These are phyloP conservation scores for Melanostoma mellinum DNA, from an alignment of 2,888 invertebrate species.

Conservation along the genomic window DNA sequence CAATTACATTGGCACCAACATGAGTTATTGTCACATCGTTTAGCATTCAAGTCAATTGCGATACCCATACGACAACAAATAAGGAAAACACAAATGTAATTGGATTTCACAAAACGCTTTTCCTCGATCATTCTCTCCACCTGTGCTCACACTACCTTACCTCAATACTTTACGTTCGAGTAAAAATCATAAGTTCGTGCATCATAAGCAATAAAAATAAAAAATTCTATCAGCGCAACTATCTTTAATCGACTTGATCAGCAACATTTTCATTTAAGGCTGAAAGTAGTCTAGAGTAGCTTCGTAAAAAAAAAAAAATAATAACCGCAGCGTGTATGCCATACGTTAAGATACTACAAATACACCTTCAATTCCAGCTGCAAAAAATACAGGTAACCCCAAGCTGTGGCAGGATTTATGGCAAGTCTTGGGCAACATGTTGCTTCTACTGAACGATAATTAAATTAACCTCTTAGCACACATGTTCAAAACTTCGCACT, in stretches of 20 bases:
- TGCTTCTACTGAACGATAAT: constrained; percentile 34
- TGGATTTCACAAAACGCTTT: constrained; percentile 54
- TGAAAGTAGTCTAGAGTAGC: too few species aligned
- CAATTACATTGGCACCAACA: constrained; percentile 42
- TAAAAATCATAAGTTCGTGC: too few species aligned
- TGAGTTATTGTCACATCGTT: constrained; percentile 35
- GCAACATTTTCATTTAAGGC: background rate
- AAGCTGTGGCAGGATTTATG: constrained; percentile 44
- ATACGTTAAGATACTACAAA: background rate
- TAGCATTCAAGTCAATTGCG: constrained; percentile 36
- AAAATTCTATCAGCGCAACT: too few species aligned
- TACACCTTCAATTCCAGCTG: constrained; percentile 23
- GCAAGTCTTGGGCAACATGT: constrained; percentile 23
- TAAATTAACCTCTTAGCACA: constrained; percentile 47
- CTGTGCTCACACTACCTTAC: background rate
- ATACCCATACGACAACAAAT: background rate
- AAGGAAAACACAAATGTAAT: constrained; percentile 38
- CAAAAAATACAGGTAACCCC: constrained; percentile 17
- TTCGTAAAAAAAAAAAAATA: constrained; percentile 26
- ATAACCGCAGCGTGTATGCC: constrained; percentile 46
- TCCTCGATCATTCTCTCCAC: background rate
- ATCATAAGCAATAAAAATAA: too few species aligned
- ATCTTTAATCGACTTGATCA: background rate
- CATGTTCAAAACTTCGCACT: constrained; percentile 14
- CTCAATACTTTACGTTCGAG: too few species aligned